Evolutionary conservation across 1,140 invertebrate genomes (phyloP), one percentile per base, ranked within the genome.

Genomic region (Eupeodes corollae): DNA sequence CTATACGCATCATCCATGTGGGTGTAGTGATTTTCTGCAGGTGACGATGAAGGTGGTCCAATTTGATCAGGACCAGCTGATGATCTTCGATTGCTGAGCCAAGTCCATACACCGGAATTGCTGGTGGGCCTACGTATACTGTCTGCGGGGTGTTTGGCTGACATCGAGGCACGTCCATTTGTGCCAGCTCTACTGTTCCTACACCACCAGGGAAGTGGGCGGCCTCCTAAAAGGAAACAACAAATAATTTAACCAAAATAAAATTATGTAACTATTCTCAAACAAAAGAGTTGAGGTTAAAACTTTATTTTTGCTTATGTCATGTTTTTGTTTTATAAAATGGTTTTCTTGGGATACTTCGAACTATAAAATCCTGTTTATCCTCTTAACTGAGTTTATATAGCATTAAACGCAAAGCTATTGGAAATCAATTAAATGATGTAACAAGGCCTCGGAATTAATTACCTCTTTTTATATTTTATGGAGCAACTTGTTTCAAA

Each of bases 11-110:
- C 79, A 46, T 82, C 79, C 76, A 82, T 78, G 56, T 80, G 78
- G 9, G 79, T 83, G 57, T 83, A 83, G 58, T 83, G 80, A 57
- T 83, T 83, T 59, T 80, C 78, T 11, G 75, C 77, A 2, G 76
- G 77, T 21, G 63, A 65, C 11, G 64, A 68, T 9, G 63, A 61
- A 5, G 66, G 64, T 45, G 68, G 62, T 5, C 66, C 63, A 33
- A 72, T 65, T 49, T 74, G 59, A 52, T 74, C 72, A 1, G 69
- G 62, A 3, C 69, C 58, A 21, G 63, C 61, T 6, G 60, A 63
- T 1, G 69, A 68, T 43, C 78, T 70, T 11, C 78, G 69, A 47
- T 77, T 70, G 18, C 78, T 73, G 33, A 78, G 53, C 79, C 79
- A 82, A 10, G 78, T 79, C 79, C 79, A 81, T 8, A 80, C 78